Evolutionary conservation across 2,797 vertebrate genomes (phyloP), one percentile per base, ranked within the genome.

Genomic region (Xerus rutilus): DNA sequence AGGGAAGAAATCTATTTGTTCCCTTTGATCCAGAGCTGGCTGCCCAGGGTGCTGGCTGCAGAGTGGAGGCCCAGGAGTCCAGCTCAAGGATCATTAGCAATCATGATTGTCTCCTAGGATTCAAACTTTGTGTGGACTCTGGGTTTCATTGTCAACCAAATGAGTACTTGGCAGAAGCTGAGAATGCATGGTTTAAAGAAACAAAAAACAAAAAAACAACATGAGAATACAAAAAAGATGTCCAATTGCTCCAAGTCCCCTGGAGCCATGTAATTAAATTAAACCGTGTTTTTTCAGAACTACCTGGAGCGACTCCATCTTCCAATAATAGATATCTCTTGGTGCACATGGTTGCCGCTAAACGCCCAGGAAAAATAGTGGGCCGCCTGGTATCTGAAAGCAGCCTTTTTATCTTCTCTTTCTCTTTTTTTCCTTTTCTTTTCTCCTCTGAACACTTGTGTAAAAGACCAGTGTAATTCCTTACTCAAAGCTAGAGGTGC

Each of bases 231-330:
- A 89, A 76, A 74, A 78, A 67, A 59, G 62, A 52, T 47, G 70
- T 65, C 78, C 89, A 67, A 14, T 59, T 77, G 72, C 72, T 78
- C 54, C 15, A 39, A 72, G 83, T 92, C 32, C 76, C 89, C 57
- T 73, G 32, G 83, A 92, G 86, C 91, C 39, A 21, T 20, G 54
- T 69, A 91, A 95, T 96, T 93, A 93, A 95, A 94, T 90, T 86
- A 93, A 93, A 67, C 70, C 11, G 4, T 47, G 32, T 32, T 94
- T 96, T 95, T 94, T 73, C 64, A 59, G 92, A 97, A 91, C 30
- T 77, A 91, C 76, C 83, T 93, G 89, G 94, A 94, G 72, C 9
- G 8, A 21, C 23, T 86, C 91, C 84, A 83, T 95, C 93, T 93
- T 70, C 78, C 86, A 72, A 39, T 85, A 90, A 92, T 83, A 95